phyloP scores from a whole-genome alignment of 2,888 invertebrate genomes.

The Agriotes lineatus region DNA sequence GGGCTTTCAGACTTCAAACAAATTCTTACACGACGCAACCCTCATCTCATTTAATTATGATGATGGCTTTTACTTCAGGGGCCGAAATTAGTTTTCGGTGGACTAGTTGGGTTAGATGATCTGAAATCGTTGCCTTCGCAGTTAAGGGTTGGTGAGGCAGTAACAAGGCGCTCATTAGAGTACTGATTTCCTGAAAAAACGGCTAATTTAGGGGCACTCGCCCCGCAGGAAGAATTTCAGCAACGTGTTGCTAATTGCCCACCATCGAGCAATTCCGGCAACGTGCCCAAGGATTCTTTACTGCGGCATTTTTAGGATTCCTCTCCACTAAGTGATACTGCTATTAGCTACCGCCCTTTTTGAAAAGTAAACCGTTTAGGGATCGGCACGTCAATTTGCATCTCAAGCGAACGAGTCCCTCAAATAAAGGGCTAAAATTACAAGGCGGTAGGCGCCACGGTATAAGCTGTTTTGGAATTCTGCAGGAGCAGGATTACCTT shows the following conservation, averaged over 20 bases:
- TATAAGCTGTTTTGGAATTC: not conserved
- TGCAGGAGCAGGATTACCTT: not conserved
- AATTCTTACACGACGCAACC: not conserved
- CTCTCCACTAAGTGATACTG: not conserved
- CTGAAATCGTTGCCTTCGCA: no score
- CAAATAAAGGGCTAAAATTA: slow-evolving; percentile 5
- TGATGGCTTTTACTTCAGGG: not conserved
- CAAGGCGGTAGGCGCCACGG: not conserved
- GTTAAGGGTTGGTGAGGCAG: no score
- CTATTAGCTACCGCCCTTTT: not conserved
- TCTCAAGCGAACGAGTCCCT: not conserved
- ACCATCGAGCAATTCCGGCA: not conserved
- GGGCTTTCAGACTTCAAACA: slow-evolving; percentile 5
- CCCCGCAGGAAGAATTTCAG: no score
- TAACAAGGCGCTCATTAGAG: no score
- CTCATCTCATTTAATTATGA: slow-evolving; percentile 12
- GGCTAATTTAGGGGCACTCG: no score
- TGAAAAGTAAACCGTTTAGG: not conserved
- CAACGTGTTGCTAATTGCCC: no score
- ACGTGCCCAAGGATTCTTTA: not conserved
- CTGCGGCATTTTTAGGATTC: not conserved
- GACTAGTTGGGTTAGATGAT: no score
- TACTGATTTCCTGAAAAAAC: no score
- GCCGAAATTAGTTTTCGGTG: not conserved
- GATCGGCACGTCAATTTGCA: slow-evolving; percentile 1